Evolutionary conservation across 1,140 invertebrate genomes (phyloP).

Genomic region (Pseudobourletiella spinata): DNA sequence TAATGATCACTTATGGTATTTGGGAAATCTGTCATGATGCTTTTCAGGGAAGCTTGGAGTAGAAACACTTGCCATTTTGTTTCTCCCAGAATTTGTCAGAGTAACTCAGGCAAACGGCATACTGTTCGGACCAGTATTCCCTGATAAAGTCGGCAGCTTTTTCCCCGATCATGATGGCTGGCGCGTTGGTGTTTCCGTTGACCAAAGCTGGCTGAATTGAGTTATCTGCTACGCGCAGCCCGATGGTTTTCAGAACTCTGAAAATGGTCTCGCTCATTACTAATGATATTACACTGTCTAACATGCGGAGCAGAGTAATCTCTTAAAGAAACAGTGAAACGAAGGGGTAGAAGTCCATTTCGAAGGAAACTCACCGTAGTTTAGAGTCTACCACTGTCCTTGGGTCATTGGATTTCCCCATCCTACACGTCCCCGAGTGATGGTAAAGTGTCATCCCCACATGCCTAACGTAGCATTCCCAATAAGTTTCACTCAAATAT

Average conservation of each 20-base stretch:
- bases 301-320: background rate
- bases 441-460: slow-evolving; percentile 63
- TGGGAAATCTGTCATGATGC: too few species aligned
- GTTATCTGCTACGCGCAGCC: slow-evolving; percentile 66
- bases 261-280: background rate
- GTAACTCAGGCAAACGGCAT: background rate
- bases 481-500: slow-evolving; percentile 67
- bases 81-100: too few species aligned
- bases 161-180: slow-evolving; percentile 76
- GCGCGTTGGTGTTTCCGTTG: slow-evolving; percentile 77
- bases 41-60: too few species aligned
- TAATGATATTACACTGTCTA: background rate
- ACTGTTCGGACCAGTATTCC: slow-evolving; percentile 52
- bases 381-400: slow-evolving; percentile 34
- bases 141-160: slow-evolving; percentile 75
- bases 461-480: slow-evolving; percentile 74
- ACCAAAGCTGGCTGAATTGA: slow-evolving; percentile 84
- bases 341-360: background rate
- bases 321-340: background rate
- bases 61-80: too few species aligned
- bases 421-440: slow-evolving; percentile 40
- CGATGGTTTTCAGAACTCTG: slow-evolving; percentile 53
- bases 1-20: too few species aligned
- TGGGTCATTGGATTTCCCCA: slow-evolving; percentile 37
- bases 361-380: background rate